These are phyloP conservation scores for Rhombomys opimus DNA, from an alignment of 2,113 vertebrate genomes.

Conservation along the genomic window DNA sequence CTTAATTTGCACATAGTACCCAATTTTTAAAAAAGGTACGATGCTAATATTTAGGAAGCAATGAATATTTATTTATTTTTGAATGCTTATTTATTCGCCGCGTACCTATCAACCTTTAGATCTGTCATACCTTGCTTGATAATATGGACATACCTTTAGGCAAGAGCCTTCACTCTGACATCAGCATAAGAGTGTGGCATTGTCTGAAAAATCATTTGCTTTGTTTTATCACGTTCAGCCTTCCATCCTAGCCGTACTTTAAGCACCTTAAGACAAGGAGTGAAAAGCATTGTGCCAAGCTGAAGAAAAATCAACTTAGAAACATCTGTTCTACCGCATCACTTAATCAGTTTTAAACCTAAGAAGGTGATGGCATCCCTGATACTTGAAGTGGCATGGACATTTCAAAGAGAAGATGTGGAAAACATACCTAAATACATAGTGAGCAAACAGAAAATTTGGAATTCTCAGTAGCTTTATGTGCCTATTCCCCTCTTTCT, in stretches of 20 bases:
- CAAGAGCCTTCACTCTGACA: background rate
- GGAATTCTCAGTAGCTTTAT: background rate
- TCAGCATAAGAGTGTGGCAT: too few species aligned
- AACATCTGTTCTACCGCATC: background rate
- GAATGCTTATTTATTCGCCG: too few species aligned
- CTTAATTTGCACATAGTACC: background rate
- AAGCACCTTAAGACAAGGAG: background rate
- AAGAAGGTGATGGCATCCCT: background rate
- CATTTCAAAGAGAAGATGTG: background rate
- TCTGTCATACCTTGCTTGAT: background rate
- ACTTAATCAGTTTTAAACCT: slow-evolving; percentile 5
- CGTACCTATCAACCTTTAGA: slow-evolving; percentile 3
- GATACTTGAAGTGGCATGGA: background rate
- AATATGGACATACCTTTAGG: background rate
- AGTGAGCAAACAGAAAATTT: slow-evolving; percentile 34
- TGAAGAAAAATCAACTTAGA: background rate
- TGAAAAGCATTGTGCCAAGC: background rate
- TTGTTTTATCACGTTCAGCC: background rate
- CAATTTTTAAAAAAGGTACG: slow-evolving; percentile 13
- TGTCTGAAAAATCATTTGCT: background rate
- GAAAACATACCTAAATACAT: background rate
- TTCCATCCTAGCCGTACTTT: background rate
- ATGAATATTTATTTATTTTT: background rate
- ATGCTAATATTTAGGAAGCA: background rate
- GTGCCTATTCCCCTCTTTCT: background rate